Base-by-base conservation (phyloP, 1,140 invertebrate species). In the Drosophila punjabiensis region DNA sequence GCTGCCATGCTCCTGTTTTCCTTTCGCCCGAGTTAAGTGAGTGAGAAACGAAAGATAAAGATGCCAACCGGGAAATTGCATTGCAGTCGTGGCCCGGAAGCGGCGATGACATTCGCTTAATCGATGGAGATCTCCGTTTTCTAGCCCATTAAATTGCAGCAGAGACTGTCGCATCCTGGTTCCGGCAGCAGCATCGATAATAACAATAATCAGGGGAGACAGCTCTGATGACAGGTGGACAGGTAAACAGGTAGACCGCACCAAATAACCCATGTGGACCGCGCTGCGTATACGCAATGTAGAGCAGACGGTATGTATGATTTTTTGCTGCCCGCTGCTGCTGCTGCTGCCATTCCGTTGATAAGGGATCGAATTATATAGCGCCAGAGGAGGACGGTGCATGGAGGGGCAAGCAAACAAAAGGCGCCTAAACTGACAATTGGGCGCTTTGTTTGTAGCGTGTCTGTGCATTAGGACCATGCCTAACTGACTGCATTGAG, bases 351-450 rank as follows among this genome's bases (percentile, higher is more conserved):
- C 76, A 88, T 83, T 86, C 80, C 58, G 76, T 77, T 80, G 83
- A 87, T 87, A 87, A 87, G 83, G 84, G 20, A 39, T 39, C 16
- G 33, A 37, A 58, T 35, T n/a, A 39, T 39, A 39, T 37, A 65
- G 45, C 56, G 68, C 28, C 30, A 24, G 35, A 14, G 14, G 24
- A 43, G 39, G 20, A 8, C 20, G 47, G 13, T 43, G 68, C 30
- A 64, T n/a, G 18, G 69, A 20, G 41, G 32, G 11, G 39, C 67
- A 67, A 63, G 45, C 70, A 74, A 71, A 90, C 76, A 86, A 89
- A 80, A 76, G 75, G 53, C 85, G 69, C 63, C 76, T 67, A 70
- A 87, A 71, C 82, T 81, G 79, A 90, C 86, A 86, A 90, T 90
- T 90, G 79, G 63, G 47, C 53, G 69, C 63, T 81, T 75, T 81